A percentile compares a stretch with the other conserved stretches of the same genome.
These are phyloP conservation scores for Nannoperca obscura DNA, from an alignment of 2,797 vertebrate species.

Conservation along the genomic window DNA sequence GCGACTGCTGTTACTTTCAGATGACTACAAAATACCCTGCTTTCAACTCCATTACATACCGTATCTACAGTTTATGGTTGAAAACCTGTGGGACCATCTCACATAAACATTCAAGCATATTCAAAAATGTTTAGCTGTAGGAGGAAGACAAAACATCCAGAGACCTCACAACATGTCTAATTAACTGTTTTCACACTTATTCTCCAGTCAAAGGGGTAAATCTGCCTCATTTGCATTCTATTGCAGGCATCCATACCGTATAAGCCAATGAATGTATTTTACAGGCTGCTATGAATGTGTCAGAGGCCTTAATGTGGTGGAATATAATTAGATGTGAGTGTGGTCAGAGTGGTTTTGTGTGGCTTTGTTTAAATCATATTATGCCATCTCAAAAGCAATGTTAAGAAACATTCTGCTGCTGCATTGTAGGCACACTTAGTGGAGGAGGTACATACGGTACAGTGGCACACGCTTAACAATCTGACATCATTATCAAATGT, in stretches of 20 bases:
- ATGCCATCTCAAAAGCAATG: constrained; percentile 47
- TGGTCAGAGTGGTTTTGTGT: constrained; percentile 42
- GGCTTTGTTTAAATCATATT: constrained; percentile 58
- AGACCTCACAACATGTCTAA: constrained; percentile 55
- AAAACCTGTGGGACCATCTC: constrained; percentile 30
- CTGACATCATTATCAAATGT: constrained; percentile 71
- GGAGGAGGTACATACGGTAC: constrained; percentile 51
- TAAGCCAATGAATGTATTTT: constrained; percentile 50
- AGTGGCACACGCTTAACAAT: constrained; percentile 53
- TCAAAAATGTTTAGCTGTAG: constrained; percentile 40
- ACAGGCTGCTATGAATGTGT: constrained; percentile 50
- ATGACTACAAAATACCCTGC: constrained; percentile 33
- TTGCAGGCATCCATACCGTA: constrained; percentile 50
- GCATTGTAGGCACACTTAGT: constrained; percentile 43
- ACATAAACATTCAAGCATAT: constrained; percentile 19
- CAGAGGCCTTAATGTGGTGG: constrained; percentile 54
- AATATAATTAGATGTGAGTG: constrained; percentile 71
- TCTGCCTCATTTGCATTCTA: constrained; percentile 64
- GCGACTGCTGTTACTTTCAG: constrained; percentile 27
- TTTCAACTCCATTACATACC: constrained; percentile 38
- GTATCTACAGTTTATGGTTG: constrained; percentile 36
- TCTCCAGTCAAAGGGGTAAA: constrained; percentile 57
- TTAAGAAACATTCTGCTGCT: constrained; percentile 47
- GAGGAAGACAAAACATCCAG: constrained; percentile 36
- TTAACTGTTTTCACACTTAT: constrained; percentile 67